A percentile compares a stretch with the other conserved stretches of the same genome.
These are phyloP conservation scores for Rhyacichthys aspro DNA, from an alignment of 2,797 vertebrate species.

Conservation along the genomic window DNA sequence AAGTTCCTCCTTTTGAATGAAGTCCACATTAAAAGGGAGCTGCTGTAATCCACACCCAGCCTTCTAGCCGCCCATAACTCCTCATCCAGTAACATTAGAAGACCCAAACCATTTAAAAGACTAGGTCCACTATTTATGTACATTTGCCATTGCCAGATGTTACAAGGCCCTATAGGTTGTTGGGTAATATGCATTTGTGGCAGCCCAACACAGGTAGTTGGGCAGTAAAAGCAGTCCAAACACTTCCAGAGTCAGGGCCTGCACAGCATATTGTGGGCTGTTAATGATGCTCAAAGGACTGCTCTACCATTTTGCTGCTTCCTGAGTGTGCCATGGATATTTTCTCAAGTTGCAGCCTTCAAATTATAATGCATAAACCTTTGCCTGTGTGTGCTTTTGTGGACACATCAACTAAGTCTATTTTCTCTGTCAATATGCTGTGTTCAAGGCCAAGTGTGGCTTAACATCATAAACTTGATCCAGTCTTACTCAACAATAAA, in stretches of 20 bases:
- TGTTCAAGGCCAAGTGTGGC: constrained; percentile 20
- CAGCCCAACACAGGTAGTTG: constrained; percentile 63
- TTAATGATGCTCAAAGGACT: constrained; percentile 62
- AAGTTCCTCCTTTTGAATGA: constrained; percentile 4
- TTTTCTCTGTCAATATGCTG: constrained; percentile 20
- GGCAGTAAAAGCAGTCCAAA: constrained; percentile 58
- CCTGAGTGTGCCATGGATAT: constrained; percentile 28
- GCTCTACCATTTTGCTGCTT: constrained; percentile 36
- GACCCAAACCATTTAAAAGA: constrained; percentile 53
- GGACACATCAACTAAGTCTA: not conserved
- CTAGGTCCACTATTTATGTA: constrained; percentile 67
- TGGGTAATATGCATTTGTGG: constrained; percentile 60
- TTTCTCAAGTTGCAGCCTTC: constrained; percentile 44
- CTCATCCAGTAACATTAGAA: constrained; percentile 62
- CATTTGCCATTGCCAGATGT: constrained; percentile 70
- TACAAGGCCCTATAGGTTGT: constrained; percentile 36
- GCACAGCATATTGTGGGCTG: constrained; percentile 38
- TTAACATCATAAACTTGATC: constrained; percentile 41
- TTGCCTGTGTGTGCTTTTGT: constrained; percentile 18
- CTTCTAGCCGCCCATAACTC: constrained; percentile 52
- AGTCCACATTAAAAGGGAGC: constrained; percentile 44
- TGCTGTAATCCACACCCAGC: constrained; percentile 62
- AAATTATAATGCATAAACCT: constrained; percentile 22
- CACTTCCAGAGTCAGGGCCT: constrained; percentile 39
- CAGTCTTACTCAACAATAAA: constrained; percentile 9